phyloP scores from a whole-genome alignment of 2,797 vertebrate genomes.

The Acridotheres tristis region DNA sequence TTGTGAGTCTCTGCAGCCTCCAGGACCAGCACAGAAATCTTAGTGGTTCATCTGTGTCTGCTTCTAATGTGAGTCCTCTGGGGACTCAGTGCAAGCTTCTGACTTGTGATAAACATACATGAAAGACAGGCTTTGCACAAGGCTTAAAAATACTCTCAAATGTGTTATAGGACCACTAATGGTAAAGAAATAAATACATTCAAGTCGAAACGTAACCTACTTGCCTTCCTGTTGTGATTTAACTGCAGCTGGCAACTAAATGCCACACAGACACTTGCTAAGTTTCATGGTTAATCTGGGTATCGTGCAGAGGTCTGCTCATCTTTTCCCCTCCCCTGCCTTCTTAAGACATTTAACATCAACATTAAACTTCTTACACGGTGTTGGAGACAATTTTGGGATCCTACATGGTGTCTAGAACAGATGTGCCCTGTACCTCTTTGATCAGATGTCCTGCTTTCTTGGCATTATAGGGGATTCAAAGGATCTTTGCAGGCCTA shows the following conservation, averaged over 20 bases:
- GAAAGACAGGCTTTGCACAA: background rate
- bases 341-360: background rate
- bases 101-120: background rate
- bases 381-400: background rate
- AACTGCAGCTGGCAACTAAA: background rate
- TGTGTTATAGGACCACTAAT: background rate
- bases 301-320: background rate
- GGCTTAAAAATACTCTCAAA: background rate
- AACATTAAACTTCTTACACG: background rate
- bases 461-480: background rate
- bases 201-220: background rate
- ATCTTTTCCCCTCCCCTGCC: background rate
- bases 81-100: background rate
- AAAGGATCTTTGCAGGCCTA: background rate
- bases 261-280: background rate
- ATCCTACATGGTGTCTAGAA: background rate
- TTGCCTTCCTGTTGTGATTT: background rate
- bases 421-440: background rate
- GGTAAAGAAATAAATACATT: background rate
- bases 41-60: rapidly evolving
- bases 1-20: background rate
- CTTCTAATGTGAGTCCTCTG: background rate
- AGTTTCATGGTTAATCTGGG: background rate
- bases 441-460: background rate
- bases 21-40: background rate